phyloP scores from a whole-genome alignment of 2,888 invertebrate genomes.

The Autographa gamma region DNA sequence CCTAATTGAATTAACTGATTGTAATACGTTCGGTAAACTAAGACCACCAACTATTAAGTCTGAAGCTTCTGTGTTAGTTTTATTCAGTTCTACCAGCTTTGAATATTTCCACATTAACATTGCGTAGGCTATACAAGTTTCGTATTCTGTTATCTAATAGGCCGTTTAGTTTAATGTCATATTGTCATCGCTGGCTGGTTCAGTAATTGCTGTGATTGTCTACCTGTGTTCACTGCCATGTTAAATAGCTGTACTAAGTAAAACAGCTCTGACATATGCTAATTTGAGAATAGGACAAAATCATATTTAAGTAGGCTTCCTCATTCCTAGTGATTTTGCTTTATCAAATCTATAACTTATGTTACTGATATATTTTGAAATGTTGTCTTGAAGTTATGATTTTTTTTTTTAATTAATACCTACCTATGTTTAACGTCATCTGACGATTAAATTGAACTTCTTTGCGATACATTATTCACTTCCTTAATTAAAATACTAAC shows the following conservation, averaged over 20 bases:
- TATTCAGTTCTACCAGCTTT: slow-evolving; percentile 22
- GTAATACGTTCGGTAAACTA: neutral
- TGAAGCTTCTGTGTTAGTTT: slow-evolving; percentile 22
- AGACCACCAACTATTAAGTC: neutral
- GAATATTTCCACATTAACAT: slow-evolving; percentile 44
- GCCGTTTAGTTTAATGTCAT: slow-evolving; percentile 20
- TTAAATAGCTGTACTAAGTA: neutral
- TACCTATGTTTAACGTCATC: no score
- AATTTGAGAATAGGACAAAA: neutral
- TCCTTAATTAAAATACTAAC: no score
- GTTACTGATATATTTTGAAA: no score
- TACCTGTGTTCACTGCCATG: neutral
- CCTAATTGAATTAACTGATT: neutral
- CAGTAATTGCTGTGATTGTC: slow-evolving; percentile 12
- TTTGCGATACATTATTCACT: no score
- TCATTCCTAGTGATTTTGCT: no score
- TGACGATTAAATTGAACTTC: no score
- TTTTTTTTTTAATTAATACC: no score
- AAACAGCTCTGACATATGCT: neutral
- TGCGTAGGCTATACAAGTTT: slow-evolving; percentile 28
- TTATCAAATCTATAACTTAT: no score
- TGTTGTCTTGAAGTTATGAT: no score
- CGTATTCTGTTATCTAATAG: slow-evolving; percentile 25
- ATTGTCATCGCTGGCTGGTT: slow-evolving; percentile 34
- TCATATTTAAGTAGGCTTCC: neutral